A percentile compares a stretch with the other conserved stretches of the same genome.
Conservation (phyloP, 2,797 vertebrate genomes). For the Clangula hyemalis region DNA sequence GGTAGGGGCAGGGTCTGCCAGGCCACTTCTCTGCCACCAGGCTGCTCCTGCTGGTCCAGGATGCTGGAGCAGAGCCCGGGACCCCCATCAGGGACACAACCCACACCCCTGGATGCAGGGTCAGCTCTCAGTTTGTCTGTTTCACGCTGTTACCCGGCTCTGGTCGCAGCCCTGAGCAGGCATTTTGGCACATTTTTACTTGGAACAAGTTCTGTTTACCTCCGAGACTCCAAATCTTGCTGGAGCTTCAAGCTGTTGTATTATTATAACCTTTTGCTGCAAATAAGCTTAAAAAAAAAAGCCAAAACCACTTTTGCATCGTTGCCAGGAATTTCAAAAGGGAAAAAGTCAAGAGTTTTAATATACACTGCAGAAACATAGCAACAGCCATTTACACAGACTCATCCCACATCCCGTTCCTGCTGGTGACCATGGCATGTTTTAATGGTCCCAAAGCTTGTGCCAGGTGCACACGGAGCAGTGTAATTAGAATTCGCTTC, state of each 20-base stretch:
- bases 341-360: neutral
- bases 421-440: neutral
- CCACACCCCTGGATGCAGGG: neutral
- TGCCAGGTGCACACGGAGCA: neutral
- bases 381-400: neutral
- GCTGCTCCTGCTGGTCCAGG: rapidly evolving
- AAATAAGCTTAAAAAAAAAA: neutral
- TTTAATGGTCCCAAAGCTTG: neutral
- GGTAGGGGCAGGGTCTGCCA: rapidly evolving
- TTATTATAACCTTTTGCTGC: neutral
- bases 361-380: neutral
- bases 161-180: rapidly evolving
- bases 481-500: constrained; percentile 2
- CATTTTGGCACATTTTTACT: neutral
- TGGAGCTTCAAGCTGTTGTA: neutral
- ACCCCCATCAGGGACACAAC: rapidly evolving
- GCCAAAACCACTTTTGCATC: neutral
- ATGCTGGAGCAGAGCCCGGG: rapidly evolving
- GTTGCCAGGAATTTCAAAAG: neutral
- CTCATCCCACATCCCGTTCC: neutral
- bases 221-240: neutral
- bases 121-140: rapidly evolving
- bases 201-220: neutral
- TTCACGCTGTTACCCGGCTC: rapidly evolving
- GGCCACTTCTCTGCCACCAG: neutral